These are phyloP conservation scores for Columba guinea DNA, from an alignment of 2,797 vertebrate genomes.

Conservation along the genomic window DNA sequence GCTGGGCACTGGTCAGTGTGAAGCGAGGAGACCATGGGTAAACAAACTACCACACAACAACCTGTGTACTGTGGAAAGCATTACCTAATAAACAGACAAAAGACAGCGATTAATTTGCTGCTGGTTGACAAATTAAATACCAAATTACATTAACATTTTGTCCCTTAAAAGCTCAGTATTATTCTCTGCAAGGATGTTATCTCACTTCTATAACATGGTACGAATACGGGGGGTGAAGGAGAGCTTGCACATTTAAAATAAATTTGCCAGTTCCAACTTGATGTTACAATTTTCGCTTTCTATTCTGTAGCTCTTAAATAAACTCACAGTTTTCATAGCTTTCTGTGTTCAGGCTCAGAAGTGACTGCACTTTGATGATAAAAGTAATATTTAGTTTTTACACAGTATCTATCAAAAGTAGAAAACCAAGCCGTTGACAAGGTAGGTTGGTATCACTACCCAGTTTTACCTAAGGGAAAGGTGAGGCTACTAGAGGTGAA, in stretches of 20 bases:
- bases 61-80: background rate
- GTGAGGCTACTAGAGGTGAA: background rate
- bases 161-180: background rate
- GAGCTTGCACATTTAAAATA: background rate
- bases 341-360: background rate
- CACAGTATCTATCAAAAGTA: background rate
- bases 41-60: background rate
- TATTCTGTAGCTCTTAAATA: background rate
- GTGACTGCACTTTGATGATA: background rate
- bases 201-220: background rate
- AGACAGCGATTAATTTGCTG: background rate
- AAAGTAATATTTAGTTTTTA: background rate
- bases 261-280: background rate
- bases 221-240: background rate
- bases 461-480: background rate
- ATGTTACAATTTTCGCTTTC: background rate
- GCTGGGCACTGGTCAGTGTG: background rate
- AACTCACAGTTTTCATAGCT: background rate
- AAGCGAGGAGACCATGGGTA: background rate
- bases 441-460: background rate
- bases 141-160: background rate
- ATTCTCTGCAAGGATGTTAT: background rate
- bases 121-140: background rate
- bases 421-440: background rate
- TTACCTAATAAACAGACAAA: background rate